Conservation (phyloP, 1,140 invertebrate genomes). For the Idris sp. region DNA sequence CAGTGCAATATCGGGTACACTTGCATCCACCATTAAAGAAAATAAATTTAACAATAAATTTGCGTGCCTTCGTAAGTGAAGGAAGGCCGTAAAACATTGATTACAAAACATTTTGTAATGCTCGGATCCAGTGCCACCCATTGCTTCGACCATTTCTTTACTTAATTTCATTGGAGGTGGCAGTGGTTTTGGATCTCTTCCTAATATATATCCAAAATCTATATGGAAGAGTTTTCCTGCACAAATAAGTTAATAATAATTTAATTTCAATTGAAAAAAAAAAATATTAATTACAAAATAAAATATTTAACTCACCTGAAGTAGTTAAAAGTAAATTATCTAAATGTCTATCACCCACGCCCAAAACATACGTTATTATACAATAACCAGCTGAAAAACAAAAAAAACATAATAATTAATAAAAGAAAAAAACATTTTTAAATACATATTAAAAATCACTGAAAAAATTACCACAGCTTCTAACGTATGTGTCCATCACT, state of each 20-base stretch:
- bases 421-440: too few species aligned
- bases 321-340: conserved; percentile 97
- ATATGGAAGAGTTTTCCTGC: conserved; percentile 96
- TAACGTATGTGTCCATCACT: conserved; percentile 98
- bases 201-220: conserved; percentile 99
- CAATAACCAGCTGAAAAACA: conserved; percentile 91
- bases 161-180: conserved; percentile 99
- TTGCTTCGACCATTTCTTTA: conserved; percentile 99
- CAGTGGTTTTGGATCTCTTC: conserved; percentile 98
- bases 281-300: too few species aligned
- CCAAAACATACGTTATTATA: conserved; percentile 98
- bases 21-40: conserved; percentile 98
- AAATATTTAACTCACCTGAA: conserved; percentile 80
- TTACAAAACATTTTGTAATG: conserved; percentile 97
- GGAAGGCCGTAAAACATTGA: conserved; percentile 97
- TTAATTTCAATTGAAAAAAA: too few species aligned
- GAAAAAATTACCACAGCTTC: conserved; percentile 92
- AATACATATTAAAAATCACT: too few species aligned
- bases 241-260: too few species aligned
- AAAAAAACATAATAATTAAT: conserved; percentile 15
- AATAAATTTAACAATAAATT: conserved; percentile 99
- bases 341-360: conserved; percentile 98
- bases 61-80: conserved; percentile 95
- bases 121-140: conserved; percentile 96
- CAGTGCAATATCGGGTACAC: conserved; percentile 98